Evolutionary conservation across 92 coral and sea anemone genomes (phyloP).

Genomic region (Desmophyllum pertusum): DNA sequence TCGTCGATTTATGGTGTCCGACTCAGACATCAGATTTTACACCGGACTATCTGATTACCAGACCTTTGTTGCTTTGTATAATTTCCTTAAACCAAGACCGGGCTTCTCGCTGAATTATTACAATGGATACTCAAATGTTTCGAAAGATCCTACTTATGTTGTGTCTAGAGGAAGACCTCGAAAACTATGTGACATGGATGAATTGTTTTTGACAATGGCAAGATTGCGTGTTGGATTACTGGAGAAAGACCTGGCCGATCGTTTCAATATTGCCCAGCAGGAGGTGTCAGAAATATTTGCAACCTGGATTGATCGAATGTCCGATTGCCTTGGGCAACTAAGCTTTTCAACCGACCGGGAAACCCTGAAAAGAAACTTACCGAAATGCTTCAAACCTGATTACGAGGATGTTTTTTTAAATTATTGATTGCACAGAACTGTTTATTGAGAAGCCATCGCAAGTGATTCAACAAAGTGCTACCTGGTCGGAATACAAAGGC

Average conservation of each 20-base stretch:
- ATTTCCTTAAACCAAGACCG: not conserved
- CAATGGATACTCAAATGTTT: slow-evolving; percentile 40
- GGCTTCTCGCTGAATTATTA: slow-evolving; percentile 25
- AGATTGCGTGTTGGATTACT: not conserved
- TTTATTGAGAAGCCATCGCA: slow-evolving; percentile 40
- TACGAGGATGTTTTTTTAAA: slow-evolving; percentile 34
- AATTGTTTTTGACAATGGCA: slow-evolving; percentile 26
- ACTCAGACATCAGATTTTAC: not conserved
- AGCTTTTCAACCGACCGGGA: slow-evolving; percentile 1
- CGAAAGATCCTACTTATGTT: slow-evolving; percentile 33
- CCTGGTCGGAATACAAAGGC: slow-evolving; percentile 56
- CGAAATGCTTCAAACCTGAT: slow-evolving; percentile 33
- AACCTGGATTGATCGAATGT: slow-evolving; percentile 4
- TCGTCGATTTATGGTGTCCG: not conserved
- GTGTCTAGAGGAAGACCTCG: slow-evolving; percentile 55
- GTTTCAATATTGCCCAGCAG: not conserved
- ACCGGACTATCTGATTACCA: not conserved
- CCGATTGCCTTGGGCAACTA: slow-evolving; percentile 12
- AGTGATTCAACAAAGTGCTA: slow-evolving; percentile 43
- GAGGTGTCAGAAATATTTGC: slow-evolving; percentile 5
- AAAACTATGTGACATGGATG: slow-evolving; percentile 26
- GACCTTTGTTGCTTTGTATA: not conserved
- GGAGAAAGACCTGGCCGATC: not conserved
- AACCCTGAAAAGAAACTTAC: slow-evolving; percentile 20
- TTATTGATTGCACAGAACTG: slow-evolving; percentile 42